Conservation (phyloP, 2,797 vertebrate genomes). For the Emydoidea blandingii region DNA sequence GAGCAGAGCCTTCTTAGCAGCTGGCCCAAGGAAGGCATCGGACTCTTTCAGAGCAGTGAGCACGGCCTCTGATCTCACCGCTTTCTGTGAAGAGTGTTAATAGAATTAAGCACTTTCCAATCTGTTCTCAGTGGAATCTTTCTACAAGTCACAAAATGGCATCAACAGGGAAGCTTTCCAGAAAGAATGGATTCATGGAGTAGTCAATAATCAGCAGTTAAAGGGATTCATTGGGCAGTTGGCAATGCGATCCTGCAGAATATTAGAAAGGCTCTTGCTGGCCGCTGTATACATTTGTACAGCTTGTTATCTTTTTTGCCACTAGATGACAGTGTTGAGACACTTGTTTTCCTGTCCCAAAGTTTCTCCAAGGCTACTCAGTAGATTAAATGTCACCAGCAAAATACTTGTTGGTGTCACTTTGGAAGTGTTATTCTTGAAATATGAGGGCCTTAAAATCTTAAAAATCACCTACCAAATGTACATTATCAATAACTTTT, state of each 20-base stretch:
- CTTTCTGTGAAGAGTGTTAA: neutral
- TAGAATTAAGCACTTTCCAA: neutral
- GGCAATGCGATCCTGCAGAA: neutral
- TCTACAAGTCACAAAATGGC: neutral
- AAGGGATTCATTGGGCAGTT: no score
- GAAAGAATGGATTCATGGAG: neutral
- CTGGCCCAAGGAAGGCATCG: neutral
- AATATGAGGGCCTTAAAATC: neutral
- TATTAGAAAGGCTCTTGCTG: neutral
- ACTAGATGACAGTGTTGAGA: slow-evolving; percentile 77
- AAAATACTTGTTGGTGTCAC: neutral
- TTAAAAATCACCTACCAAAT: neutral
- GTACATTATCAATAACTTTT: neutral
- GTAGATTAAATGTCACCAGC: neutral
- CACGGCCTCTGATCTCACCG: neutral
- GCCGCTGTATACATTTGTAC: neutral
- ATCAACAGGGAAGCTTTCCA: neutral
- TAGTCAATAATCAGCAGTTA: rapidly evolving
- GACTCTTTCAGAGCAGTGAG: neutral
- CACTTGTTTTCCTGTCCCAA: slow-evolving; percentile 25
- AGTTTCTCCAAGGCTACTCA: neutral
- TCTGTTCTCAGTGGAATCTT: neutral
- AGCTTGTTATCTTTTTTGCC: neutral
- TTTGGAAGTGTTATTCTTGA: slow-evolving; percentile 6
- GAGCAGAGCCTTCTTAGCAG: neutral